Base-by-base conservation (phyloP, 2,888 invertebrate species). In the Nomada ferruginata region DNA sequence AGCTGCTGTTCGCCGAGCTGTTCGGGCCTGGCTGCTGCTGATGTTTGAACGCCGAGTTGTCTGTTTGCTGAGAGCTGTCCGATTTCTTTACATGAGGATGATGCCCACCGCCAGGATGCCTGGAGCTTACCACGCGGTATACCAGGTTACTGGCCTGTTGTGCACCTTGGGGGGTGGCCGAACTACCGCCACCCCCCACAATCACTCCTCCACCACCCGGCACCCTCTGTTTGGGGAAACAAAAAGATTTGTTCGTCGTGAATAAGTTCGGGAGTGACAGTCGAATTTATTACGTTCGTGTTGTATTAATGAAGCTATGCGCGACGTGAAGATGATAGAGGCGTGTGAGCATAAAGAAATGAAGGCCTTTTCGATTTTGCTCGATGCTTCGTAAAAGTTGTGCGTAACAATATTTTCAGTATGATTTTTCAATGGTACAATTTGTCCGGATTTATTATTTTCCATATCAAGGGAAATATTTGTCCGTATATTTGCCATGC, bases 51-150 rank as follows among this genome's bases (percentile, higher is more conserved):
- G 94, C 94, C 87, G 94, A 94, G 85, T 92, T 94, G 71, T 95
- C 95, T 1, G 95, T 95, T 89, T 95, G 95, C 86, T 95, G 95
- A 18, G 94, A 94, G 84, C 94, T 95, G 90, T 95, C 95, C 13
- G 95, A 94, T 86, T 95, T 95, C 88, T 93, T 93, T 36, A 92
- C 92, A 77, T 93, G 92, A 9, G 90, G 86, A 85, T 92, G 92
- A 79, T 92, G 92, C 57, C 91, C 89, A 13, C 88, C 89, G 13
- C 88, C 90, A 2, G 92, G 91, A 82, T 92, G 93, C 68, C 92
- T 90, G 11, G 93, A 92, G 76, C 91, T 92, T 70, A 93, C 93
- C 63, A 93, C 93, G 23, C 93, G 91, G 90, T 94, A 93, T 78
- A 93, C 92, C 76, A 92, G 88, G 86, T 92, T 92, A 84, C 91